Base-by-base conservation (phyloP, 2,113 vertebrate genomes). In the Caranx ignobilis region DNA sequence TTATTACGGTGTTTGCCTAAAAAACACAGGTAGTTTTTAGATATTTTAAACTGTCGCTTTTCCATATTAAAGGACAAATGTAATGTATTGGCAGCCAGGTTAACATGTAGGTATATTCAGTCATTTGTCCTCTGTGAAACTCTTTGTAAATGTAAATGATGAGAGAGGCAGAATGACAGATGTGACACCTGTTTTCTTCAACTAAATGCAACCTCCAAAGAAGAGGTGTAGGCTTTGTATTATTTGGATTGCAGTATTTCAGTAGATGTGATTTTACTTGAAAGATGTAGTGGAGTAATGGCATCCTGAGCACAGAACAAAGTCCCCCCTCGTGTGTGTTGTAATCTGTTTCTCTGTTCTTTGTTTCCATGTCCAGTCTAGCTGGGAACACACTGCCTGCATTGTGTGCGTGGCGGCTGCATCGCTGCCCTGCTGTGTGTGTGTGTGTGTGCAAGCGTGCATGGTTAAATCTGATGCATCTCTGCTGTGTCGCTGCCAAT, bases 121-220 rank as follows among this genome's bases (percentile, higher is more conserved):
- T 76, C 35, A 74, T 35, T 68, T 5, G 9, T 45, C 61, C 47
- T 65, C 50, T 32, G 18, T 79, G 48, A 84, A 84, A 74, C 81
- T 73, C 80, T 18, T 73, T 77, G 54, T 77, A 72, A 88, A 88
- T 82, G 56, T 80, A 81, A 69, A 79, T 68, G 18, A 62, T 16
- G 19, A 31, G n/a, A 73, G 31, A 67, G 37, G 19, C 68, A 79
- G 21, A 78, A 56, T 13, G 31, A 50, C 12, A 16, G 50, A 76
- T n/a, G 45, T n/a, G 45, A 72, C 55, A 57, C 8, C 13, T 47
- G 54, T 15, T 41, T 19, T 13, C 31, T 11, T 21, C 1, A 66
- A 65, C 15, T 35, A 11, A 45, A 54, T 19, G 39, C 2, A 55
- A 34, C 19, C 11, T 26, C 43, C 3, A 12, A 26, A 31, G 19